Conservation (phyloP, 2,113 vertebrate species). For the Leucosticte australis region DNA sequence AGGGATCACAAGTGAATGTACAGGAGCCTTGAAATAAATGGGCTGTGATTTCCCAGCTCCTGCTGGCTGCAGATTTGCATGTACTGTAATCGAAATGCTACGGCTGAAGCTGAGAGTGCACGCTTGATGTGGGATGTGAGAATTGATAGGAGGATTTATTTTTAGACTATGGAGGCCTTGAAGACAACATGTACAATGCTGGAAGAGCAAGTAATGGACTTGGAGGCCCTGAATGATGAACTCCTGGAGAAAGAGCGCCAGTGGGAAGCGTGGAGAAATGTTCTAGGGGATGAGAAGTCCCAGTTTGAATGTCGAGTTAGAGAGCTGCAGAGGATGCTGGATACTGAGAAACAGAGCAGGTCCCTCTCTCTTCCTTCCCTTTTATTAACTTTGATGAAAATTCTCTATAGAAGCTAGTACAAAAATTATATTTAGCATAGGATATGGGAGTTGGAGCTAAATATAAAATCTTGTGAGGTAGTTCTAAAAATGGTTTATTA, state of each 20-base stretch:
- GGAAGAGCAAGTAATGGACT: conserved; percentile 96
- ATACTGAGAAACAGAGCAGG: conserved; percentile 98
- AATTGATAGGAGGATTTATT: conserved; percentile 68
- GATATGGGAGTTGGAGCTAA: conserved; percentile 29
- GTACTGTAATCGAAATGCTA: conserved; percentile 24
- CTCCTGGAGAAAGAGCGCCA: conserved; percentile 97
- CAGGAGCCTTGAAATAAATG: conserved; percentile 53
- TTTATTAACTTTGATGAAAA: background rate
- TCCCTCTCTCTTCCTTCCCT: conserved; percentile 39
- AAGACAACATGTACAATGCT: conserved; percentile 99
- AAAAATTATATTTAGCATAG: background rate
- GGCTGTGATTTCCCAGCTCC: conserved; percentile 11
- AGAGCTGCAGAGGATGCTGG: conserved; percentile 93
- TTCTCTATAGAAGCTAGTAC: background rate
- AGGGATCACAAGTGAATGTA: background rate
- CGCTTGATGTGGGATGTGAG: conserved; percentile 53
- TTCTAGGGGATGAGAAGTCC: conserved; percentile 94
- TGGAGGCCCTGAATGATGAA: conserved; percentile 96
- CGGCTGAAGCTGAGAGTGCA: conserved; percentile 50
- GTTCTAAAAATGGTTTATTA: conserved; percentile 5
- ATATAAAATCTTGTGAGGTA: conserved; percentile 6
- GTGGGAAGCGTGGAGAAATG: conserved; percentile 93
- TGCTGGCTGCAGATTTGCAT: background rate
- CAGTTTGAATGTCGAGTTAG: conserved; percentile 92
- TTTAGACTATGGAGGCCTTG: conserved; percentile 96